Evolutionary conservation across 2,888 invertebrate species (phyloP), one percentile per base, ranked within the genome.

Genomic region (Cerastis leucographa): DNA sequence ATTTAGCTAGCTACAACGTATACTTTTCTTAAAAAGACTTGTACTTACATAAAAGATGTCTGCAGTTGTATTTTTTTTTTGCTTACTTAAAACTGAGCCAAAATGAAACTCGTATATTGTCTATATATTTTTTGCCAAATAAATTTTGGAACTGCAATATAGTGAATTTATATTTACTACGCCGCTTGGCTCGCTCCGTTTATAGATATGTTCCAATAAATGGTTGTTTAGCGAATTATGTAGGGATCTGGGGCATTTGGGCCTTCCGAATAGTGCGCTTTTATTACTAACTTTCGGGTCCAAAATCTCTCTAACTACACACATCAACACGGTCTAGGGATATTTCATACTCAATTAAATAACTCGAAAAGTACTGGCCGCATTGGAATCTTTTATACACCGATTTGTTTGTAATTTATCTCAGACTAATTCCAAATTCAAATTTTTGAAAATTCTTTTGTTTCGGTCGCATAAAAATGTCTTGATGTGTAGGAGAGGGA

Each of bases 151-250:
- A 86, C 87, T 89, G 89, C 87, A 87, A 83, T 83, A 82, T 83
- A 88, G 88, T 88, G 80, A 85, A 91, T 91, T 89, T 88, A 88
- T 88, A 85, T 87, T 89, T 86, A 88, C 86, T 88, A 86, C 81
- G 81, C 81, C 81, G 87, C 87, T 90, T 90, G 91, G 90, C 89
- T 87, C 82, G 85, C 81, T 76, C 49, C 71, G 67, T 72, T 69
- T 76, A 79, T 83, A 87, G 83, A 88, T 88, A 85, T 87, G 86
- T 87, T 84, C 84, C 83, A 88, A 90, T 88, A 89, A 89, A 90
- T 89, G 85, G 75, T 82, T 85, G 74, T 82, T 83, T 82, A 79
- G 81, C 76, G 80, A 87, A 87, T 88, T 87, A 85, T 85, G 76
- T 85, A 74, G 80, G 78, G 78, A 85, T 82, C 64, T 83, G 70